These are phyloP conservation scores for Gavia stellata DNA, from an alignment of 2,113 vertebrate genomes.

Conservation along the genomic window DNA sequence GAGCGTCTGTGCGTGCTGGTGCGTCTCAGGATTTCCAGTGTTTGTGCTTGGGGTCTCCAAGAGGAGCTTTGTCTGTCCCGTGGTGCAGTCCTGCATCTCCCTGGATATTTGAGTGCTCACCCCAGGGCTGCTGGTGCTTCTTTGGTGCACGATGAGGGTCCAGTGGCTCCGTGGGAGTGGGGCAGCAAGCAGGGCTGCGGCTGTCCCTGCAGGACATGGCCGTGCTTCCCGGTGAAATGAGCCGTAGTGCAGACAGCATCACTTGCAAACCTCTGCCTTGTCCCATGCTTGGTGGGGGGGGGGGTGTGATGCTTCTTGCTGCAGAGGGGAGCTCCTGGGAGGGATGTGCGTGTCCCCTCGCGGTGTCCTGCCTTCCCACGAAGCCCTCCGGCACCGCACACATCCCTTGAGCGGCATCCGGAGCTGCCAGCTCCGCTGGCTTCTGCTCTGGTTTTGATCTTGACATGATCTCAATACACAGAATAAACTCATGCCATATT, in stretches of 20 bases:
- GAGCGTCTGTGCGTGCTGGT: neutral
- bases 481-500: neutral
- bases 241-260: accelerated
- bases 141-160: accelerated
- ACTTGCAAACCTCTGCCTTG: neutral
- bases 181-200: neutral
- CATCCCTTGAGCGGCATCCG: too few species aligned
- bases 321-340: neutral
- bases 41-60: neutral
- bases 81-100: neutral
- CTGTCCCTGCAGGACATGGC: accelerated
- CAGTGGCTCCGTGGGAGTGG: accelerated
- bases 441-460: neutral
- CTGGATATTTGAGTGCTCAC: neutral
- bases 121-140: neutral
- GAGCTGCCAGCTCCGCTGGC: neutral
- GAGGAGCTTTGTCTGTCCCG: neutral
- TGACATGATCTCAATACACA: neutral
- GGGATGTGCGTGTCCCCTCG: accelerated
- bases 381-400: neutral
- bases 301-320: neutral
- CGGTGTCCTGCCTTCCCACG: neutral
- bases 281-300: accelerated
- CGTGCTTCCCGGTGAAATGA: accelerated
- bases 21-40: accelerated